A percentile compares a stretch with the other conserved stretches of the same genome.
phyloP scores from a whole-genome alignment of 2,888 invertebrate genomes.

The Leucoma salicis region DNA sequence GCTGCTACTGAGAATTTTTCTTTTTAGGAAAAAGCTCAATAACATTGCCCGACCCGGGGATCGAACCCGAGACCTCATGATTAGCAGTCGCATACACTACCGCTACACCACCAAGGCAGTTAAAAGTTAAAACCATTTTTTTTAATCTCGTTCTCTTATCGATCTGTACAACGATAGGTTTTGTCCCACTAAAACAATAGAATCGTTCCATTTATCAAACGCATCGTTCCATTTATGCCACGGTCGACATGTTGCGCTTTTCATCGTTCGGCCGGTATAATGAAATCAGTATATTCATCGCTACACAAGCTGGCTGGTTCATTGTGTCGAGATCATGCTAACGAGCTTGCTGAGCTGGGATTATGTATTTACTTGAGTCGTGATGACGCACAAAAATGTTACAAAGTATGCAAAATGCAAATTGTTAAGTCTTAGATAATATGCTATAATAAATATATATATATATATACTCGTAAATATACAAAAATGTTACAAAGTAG shows the following conservation, averaged over 20 bases:
- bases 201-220: slow-evolving; percentile 55
- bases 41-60: too few relatives aligned
- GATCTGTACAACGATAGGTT: slow-evolving; percentile 8
- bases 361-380: slow-evolving; percentile 16
- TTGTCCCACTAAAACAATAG: slow-evolving; percentile 45
- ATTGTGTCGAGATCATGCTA: slow-evolving; percentile 40
- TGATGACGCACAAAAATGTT: slow-evolving; percentile 1
- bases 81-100: too few relatives aligned
- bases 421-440: too few relatives aligned
- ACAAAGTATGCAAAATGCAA: not conserved
- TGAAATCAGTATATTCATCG: slow-evolving; percentile 57
- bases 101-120: too few relatives aligned
- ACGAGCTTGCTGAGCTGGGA: slow-evolving; percentile 36
- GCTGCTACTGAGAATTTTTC: too few relatives aligned
- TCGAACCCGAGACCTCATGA: too few relatives aligned
- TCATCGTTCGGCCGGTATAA: slow-evolving; percentile 57
- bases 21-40: too few relatives aligned
- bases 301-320: slow-evolving; percentile 39
- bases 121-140: too few relatives aligned
- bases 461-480: too few relatives aligned
- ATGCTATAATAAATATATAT: too few relatives aligned
- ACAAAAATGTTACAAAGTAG: too few relatives aligned
- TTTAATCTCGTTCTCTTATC: too few relatives aligned
- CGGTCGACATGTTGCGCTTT: slow-evolving; percentile 48
- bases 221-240: slow-evolving; percentile 36